A percentile compares a stretch with the other conserved stretches of the same genome.
These are phyloP conservation scores for Calameuta pallipes DNA, from an alignment of 2,888 invertebrate species.

Conservation along the genomic window DNA sequence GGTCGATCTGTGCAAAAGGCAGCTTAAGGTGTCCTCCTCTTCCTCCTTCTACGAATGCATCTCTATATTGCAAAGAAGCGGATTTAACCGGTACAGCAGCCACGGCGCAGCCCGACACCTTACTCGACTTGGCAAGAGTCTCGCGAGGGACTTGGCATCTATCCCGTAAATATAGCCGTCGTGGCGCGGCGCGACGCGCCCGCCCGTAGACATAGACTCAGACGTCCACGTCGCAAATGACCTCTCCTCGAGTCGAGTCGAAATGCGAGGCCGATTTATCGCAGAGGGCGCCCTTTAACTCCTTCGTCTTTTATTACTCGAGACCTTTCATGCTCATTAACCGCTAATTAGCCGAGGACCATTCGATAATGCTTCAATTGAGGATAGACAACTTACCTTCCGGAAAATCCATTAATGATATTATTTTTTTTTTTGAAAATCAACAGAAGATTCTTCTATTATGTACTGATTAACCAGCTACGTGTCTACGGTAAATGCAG, in stretches of 20 bases:
- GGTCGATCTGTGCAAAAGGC: not conserved
- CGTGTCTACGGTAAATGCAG: not conserved
- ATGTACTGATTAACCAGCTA: not conserved
- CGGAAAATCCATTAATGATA: not conserved
- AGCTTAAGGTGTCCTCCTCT: not conserved
- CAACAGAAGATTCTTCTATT: not conserved
- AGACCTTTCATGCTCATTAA: not conserved
- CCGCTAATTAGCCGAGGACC: not conserved
- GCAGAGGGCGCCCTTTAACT: not conserved
- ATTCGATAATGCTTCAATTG: not conserved
- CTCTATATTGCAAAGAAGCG: constrained; percentile 38
- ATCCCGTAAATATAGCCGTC: constrained; percentile 51
- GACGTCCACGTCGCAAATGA: not conserved
- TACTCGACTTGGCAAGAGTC: constrained; percentile 59
- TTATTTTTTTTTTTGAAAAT: not conserved
- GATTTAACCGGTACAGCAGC: constrained; percentile 49
- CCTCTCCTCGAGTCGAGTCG: not conserved
- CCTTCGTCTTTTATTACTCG: not conserved
- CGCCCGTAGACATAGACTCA: not conserved
- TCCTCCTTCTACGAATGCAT: not conserved
- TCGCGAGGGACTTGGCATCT: constrained; percentile 27
- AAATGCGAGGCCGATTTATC: not conserved
- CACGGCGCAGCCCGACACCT: constrained; percentile 47
- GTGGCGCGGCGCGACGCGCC: constrained; percentile 9
- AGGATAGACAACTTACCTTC: not conserved